Percentiles rank a stretch among this genome's conserved stretches.
Conservation (phyloP, 2,888 invertebrate species). For the Rhorus exstirpatorius region DNA sequence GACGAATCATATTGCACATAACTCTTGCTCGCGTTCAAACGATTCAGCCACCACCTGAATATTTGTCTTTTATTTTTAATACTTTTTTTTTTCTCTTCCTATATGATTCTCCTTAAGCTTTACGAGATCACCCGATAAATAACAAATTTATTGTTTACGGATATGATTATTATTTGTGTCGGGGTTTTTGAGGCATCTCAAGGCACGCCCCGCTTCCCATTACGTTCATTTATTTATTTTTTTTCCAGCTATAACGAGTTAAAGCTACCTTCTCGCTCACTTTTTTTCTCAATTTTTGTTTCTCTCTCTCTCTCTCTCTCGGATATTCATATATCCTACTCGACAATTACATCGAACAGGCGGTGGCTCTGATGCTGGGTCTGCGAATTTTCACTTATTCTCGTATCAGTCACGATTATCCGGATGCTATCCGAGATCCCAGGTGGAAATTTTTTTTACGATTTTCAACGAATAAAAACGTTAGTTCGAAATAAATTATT, state of each 20-base stretch:
- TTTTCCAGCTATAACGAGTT: constrained; percentile 57
- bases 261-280: constrained; percentile 48
- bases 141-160: constrained; percentile 73
- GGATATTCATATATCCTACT: constrained; percentile 16
- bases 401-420: constrained; percentile 66
- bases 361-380: constrained; percentile 40
- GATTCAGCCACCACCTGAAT: constrained; percentile 67
- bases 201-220: constrained; percentile 82
- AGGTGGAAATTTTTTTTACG: constrained; percentile 13
- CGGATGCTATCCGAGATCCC: constrained; percentile 25
- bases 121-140: constrained; percentile 72
- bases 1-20: constrained; percentile 62
- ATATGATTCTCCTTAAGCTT: constrained; percentile 64
- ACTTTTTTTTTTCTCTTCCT: constrained; percentile 39
- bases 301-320: constrained; percentile 32
- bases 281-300: constrained; percentile 48
- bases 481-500: constrained; percentile 5
- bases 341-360: constrained; percentile 47
- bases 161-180: constrained; percentile 84
- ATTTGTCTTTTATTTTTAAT: constrained; percentile 24
- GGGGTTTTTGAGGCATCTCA: constrained; percentile 81
- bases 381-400: constrained; percentile 25
- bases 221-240: constrained; percentile 45
- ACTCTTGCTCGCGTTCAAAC: constrained; percentile 63
- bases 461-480: constrained; percentile 53